Evolutionary conservation across 1,140 invertebrate species (phyloP), one percentile per base, ranked within the genome.

Genomic region (Trachymyrmex cornetzi): DNA sequence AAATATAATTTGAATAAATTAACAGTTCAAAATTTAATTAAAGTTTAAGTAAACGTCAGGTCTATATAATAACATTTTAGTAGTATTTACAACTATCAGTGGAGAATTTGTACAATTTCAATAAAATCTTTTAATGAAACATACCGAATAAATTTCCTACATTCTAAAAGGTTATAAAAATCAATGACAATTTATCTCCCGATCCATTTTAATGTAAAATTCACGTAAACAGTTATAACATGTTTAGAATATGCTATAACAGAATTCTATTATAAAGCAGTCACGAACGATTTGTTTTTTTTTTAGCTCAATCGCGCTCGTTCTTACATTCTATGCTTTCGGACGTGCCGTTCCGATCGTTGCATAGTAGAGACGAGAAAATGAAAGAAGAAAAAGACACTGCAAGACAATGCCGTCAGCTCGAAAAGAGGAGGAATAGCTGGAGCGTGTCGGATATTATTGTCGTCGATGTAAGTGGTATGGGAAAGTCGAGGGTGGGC

Each of bases 371-470:
- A 34, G 44, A 38, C 61, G 64, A 24, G 19, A 30, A 14, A 77
- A 44, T 44, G 30, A 75, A 67, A 38, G 48, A 7, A 22, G 63
- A 3, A 55, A 71, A 75, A 63, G 64, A 84, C 57, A 77, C 69
- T 75, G 22, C 19, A 75, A 77, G 86, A 59, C 81, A 67, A 84
- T 48, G 55, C 55, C 85, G 88, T 87, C 88, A 89, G 75, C 77
- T 88, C 77, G 86, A 63, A 84, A 88, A 89, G 88, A 88, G 79
- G 91, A 89, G 86, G 79, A 77, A 90, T 90, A 85, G 48, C 59
- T 77, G 64, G 90, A 86, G 77, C 89, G 87, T 88, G 90, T 90
- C 69, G 89, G 89, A 90, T 90, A 90, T 92, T 92, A 91, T 90
- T 89, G 85, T 89, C 88, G 34, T 80, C 82, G 63, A 80, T 77